Evolutionary conservation across 2,888 invertebrate species (phyloP).

Genomic region (Pterobdella sp.): DNA sequence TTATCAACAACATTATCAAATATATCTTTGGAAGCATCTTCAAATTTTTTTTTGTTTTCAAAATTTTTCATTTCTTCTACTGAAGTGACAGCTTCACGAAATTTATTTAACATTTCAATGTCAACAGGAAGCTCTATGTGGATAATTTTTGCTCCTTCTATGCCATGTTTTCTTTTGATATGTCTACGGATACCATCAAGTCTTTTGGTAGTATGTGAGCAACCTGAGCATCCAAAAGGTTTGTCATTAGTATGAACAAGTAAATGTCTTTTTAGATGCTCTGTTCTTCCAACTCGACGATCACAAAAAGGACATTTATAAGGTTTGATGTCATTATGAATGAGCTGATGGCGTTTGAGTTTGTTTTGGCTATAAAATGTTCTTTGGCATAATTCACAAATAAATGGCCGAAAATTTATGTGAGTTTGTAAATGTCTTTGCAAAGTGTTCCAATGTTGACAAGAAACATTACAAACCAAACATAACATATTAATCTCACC

Average conservation of each 20-base stretch:
- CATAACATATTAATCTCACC: constrained; percentile 30
- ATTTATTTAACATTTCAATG: constrained; percentile 10
- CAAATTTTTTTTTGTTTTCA: background rate
- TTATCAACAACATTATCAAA: too few relatives aligned
- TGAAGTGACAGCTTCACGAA: constrained; percentile 8
- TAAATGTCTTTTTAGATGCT: constrained; percentile 38
- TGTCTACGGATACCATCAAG: constrained; percentile 36
- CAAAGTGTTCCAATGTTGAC: constrained; percentile 34
- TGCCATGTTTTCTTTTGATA: constrained; percentile 36
- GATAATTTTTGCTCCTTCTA: constrained; percentile 29
- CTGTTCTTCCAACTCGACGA: constrained; percentile 35
- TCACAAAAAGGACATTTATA: constrained; percentile 39
- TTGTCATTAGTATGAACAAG: constrained; percentile 36
- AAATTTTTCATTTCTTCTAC: background rate
- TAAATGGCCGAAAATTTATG: constrained; percentile 37
- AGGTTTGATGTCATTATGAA: constrained; percentile 37
- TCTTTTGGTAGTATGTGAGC: constrained; percentile 36
- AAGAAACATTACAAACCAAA: constrained; percentile 31
- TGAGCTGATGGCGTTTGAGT: constrained; percentile 36
- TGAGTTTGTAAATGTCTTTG: constrained; percentile 38
- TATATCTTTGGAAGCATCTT: constrained; percentile 10
- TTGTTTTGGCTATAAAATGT: constrained; percentile 37
- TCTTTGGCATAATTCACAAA: constrained; percentile 34
- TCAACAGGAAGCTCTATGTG: constrained; percentile 25
- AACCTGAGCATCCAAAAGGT: constrained; percentile 36